phyloP scores from a whole-genome alignment of 2,797 vertebrate genomes.

The Pipistrellus pygmaeus region DNA sequence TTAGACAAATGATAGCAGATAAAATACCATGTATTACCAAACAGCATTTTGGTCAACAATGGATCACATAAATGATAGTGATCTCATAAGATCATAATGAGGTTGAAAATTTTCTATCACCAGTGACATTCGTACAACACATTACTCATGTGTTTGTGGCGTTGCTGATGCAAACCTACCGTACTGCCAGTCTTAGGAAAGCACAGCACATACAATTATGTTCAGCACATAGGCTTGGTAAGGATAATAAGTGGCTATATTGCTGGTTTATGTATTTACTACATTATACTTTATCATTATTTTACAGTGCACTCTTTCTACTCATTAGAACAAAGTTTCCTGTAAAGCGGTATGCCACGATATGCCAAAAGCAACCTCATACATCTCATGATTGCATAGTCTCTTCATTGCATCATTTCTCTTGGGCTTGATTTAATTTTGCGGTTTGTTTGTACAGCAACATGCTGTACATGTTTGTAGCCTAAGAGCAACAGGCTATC shows the following conservation, averaged over 20 bases:
- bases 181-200: not conserved
- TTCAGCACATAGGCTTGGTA: not conserved
- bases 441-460: not conserved
- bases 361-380: not conserved
- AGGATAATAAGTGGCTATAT: not conserved
- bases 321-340: not conserved
- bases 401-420: not conserved
- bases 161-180: not conserved
- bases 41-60: not conserved
- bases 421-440: not conserved
- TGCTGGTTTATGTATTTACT: not conserved
- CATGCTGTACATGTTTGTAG: not conserved
- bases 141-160: not conserved
- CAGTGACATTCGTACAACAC: not conserved
- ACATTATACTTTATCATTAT: not conserved
- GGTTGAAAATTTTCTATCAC: not conserved
- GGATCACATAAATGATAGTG: not conserved
- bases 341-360: not conserved
- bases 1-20: conserved; percentile 23
- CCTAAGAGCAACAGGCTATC: not conserved
- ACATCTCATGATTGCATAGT: not conserved
- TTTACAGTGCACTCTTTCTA: not conserved
- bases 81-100: not conserved
- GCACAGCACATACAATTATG: not conserved
- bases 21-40: not conserved